Evolutionary conservation across 2,797 vertebrate genomes (phyloP), one percentile per base, ranked within the genome.

Genomic region (Kryptopterus vitreolus): DNA sequence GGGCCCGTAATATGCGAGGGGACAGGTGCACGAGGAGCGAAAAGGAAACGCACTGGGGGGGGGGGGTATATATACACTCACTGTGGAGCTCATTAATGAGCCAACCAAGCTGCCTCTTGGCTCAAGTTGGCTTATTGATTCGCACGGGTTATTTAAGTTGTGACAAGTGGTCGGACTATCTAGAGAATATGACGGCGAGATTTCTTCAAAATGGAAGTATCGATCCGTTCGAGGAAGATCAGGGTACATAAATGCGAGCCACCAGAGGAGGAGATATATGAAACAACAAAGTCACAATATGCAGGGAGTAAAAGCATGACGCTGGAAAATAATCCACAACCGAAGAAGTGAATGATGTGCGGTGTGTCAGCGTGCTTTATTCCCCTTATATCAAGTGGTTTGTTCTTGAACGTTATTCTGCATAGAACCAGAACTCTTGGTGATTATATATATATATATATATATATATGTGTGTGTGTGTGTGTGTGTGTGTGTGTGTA

Each of bases 51-150:
- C n/a, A n/a, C n/a, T n/a, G n/a, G n/a, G 65, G 80, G 82, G 81
- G 83, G 24, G 85, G 76, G 68, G 69, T 81, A 78, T 82, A 85
- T 87, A 90, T 85, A 89, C 85, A 77, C 82, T 86, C 81, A 85
- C 87, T 88, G 89, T 83, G 87, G 83, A 75, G 87, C 88, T 92
- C 87, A 91, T 92, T 92, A 91, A 86, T 89, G 86, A 88, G 87
- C 88, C 86, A 84, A 88, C 83, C 79, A 71, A 82, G 76, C 84
- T 79, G 87, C 87, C 84, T 83, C 89, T 89, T 91, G 91, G 83
- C 72, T 89, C 87, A 90, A 91, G 93, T 90, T 91, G 89, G 87
- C 82, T 88, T 89, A 93, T 94, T 89, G 92, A 94, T 94, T 92
- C 88, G 82, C 89, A 87, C 87, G 85, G 88, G 85, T 93, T 92